These are phyloP conservation scores for Casuarius casuarius DNA, from an alignment of 2,113 vertebrate species.

Conservation along the genomic window DNA sequence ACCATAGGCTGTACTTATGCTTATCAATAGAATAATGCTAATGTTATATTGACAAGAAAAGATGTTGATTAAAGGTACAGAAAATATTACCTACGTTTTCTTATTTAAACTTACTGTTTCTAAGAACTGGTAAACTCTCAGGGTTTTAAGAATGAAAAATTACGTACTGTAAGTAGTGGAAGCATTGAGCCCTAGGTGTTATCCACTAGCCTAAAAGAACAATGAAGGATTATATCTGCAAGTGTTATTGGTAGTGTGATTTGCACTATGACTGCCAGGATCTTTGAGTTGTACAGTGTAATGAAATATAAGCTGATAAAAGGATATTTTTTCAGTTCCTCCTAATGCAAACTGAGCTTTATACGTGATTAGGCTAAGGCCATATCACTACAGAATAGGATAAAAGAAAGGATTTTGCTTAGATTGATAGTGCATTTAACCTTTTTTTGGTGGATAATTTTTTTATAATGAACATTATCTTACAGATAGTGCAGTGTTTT, in stretches of 20 bases:
- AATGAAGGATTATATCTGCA: background rate
- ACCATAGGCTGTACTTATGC: background rate
- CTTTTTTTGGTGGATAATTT: background rate
- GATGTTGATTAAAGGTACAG: background rate
- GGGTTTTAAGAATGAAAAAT: background rate
- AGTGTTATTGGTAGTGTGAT: background rate
- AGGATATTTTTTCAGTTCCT: background rate
- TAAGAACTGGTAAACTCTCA: background rate
- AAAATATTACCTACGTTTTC: background rate
- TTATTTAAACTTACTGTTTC: background rate
- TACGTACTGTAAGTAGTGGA: background rate
- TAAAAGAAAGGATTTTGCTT: background rate
- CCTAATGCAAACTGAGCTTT: background rate
- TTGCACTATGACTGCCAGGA: rapidly evolving
- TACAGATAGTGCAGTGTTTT: background rate
- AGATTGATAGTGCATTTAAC: background rate
- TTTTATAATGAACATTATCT: background rate
- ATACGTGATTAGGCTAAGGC: background rate
- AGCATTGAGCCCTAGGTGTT: background rate
- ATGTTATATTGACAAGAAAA: background rate
- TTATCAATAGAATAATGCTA: background rate
- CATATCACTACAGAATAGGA: background rate
- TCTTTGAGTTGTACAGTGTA: background rate
- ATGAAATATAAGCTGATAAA: background rate
- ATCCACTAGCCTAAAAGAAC: background rate